Evolutionary conservation across 2,797 vertebrate species (phyloP).

Genomic region (Chiroxiphia lanceolata): DNA sequence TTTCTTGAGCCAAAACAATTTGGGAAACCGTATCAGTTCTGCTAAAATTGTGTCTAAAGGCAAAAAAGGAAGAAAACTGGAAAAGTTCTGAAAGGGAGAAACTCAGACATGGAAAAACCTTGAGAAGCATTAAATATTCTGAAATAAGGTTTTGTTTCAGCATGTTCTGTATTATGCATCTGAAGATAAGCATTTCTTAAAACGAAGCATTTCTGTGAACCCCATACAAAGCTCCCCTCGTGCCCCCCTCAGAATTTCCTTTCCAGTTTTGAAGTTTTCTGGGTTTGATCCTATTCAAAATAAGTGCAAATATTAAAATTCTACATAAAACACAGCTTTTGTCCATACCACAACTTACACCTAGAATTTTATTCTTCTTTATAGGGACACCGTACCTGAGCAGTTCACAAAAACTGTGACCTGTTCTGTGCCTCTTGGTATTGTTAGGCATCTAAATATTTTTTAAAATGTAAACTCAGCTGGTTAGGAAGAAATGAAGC

Average conservation of each 20-base stretch:
- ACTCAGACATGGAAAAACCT: background rate
- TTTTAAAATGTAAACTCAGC: background rate
- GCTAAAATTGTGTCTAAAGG: background rate
- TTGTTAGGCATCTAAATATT: background rate
- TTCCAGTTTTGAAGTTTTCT: background rate
- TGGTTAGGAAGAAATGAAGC: background rate
- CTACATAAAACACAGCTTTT: background rate
- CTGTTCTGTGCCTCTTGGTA: background rate
- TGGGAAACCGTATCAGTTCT: background rate
- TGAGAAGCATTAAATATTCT: background rate
- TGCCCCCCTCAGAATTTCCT: background rate
- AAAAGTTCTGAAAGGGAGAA: background rate
- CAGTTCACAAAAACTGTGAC: background rate
- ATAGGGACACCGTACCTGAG: accelerated
- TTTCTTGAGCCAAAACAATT: background rate
- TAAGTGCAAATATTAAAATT: background rate
- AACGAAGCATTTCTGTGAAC: background rate
- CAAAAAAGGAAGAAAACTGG: background rate
- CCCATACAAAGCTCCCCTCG: background rate
- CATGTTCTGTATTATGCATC: background rate
- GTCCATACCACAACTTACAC: background rate
- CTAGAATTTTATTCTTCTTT: background rate
- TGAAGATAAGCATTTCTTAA: background rate
- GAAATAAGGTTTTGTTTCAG: background rate
- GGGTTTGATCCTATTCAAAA: background rate